Percentiles rank a stretch among this genome's conserved stretches.
Conservation (phyloP, 2,113 vertebrate genomes). For the Haemorhous mexicanus region DNA sequence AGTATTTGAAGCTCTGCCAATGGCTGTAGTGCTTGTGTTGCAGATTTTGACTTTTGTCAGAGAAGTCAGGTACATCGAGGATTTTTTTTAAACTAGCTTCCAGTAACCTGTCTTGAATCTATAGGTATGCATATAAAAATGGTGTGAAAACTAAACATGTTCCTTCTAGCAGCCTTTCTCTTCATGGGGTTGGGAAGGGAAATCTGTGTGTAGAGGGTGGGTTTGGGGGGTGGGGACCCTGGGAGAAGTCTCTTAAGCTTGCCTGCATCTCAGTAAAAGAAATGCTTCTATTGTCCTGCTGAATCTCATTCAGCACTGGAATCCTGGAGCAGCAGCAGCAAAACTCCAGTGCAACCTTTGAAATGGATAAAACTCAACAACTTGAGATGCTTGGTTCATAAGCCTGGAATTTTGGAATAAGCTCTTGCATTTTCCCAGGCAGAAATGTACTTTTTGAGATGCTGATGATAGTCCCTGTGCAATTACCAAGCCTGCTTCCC, state of each 20-base stretch:
- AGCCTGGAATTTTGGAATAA: background rate
- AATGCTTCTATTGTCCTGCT: conserved; percentile 34
- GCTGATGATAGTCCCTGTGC: background rate
- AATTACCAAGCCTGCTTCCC: conserved; percentile 13
- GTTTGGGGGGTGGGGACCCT: background rate
- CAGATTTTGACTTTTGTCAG: conserved; percentile 50
- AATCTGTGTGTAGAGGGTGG: background rate
- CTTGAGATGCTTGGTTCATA: background rate
- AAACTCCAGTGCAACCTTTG: background rate
- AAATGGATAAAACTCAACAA: background rate
- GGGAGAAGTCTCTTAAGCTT: conserved; percentile 9
- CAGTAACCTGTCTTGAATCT: background rate
- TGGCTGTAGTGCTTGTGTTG: conserved; percentile 26
- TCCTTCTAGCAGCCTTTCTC: background rate
- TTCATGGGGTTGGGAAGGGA: background rate
- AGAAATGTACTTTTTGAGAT: background rate
- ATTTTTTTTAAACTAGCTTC: background rate
- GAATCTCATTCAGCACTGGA: conserved; percentile 22
- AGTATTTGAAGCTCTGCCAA: conserved; percentile 61
- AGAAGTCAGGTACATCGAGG: conserved; percentile 43
- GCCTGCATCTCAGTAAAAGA: conserved; percentile 9
- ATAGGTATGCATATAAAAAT: background rate
- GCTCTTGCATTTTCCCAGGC: background rate
- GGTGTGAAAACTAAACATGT: background rate
- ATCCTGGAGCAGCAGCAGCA: background rate